Percentiles rank a stretch among this genome's conserved stretches.
These are phyloP conservation scores for Caretta caretta DNA, from an alignment of 2,113 vertebrate species.

Conservation along the genomic window DNA sequence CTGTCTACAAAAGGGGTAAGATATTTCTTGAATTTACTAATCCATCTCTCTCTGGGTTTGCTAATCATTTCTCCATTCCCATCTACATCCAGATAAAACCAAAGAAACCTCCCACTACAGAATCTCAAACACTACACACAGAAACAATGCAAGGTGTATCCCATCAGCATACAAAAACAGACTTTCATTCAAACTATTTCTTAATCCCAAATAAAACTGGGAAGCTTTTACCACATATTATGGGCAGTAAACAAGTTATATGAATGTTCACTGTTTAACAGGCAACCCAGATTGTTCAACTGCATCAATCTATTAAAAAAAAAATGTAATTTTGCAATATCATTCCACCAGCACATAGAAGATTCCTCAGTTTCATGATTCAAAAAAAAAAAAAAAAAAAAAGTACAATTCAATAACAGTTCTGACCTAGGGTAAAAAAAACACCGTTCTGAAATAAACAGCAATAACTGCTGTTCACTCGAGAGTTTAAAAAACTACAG, in stretches of 20 bases:
- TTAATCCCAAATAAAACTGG: background rate
- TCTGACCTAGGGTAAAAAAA: background rate
- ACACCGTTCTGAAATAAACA: rapidly evolving
- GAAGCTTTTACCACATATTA: background rate
- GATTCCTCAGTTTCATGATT: background rate
- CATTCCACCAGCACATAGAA: background rate
- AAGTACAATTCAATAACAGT: background rate
- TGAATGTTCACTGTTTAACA: background rate
- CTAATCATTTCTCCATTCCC: background rate
- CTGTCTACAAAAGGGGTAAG: background rate
- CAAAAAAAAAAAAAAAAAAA: background rate
- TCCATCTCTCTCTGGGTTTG: background rate
- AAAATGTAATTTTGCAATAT: background rate
- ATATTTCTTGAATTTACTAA: background rate
- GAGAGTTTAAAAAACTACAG: background rate
- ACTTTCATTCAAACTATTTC: background rate
- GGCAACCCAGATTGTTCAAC: background rate
- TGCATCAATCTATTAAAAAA: background rate
- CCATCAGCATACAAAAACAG: background rate
- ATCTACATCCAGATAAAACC: background rate
- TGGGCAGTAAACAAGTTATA: background rate
- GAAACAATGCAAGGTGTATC: background rate
- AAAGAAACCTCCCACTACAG: background rate
- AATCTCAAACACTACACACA: rapidly evolving
- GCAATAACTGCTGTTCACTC: background rate